Evolutionary conservation across 2,888 invertebrate genomes (phyloP).

Genomic region (Flexamia atlantica): DNA sequence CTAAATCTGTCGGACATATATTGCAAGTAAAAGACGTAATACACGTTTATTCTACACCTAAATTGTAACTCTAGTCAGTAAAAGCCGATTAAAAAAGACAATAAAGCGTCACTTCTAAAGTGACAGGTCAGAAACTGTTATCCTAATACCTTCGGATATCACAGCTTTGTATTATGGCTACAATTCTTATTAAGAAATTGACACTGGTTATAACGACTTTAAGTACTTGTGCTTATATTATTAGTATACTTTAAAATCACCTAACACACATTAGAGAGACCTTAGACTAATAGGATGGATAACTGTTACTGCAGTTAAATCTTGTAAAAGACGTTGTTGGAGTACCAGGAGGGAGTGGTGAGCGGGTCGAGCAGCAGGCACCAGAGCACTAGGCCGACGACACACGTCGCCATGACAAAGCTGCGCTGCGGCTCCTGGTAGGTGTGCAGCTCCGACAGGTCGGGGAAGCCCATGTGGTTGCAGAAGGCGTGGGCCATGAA

Average conservation of each 20-base stretch:
- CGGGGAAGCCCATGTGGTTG: slow-evolving; percentile 98
- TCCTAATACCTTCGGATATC: slow-evolving; percentile 4
- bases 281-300: not conserved
- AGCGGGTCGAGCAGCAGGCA: slow-evolving; percentile 85
- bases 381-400: slow-evolving; percentile 89
- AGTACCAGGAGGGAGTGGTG: slow-evolving; percentile 82
- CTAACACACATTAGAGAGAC: not conserved
- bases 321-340: slow-evolving; percentile 71
- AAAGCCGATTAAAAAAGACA: not conserved
- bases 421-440: slow-evolving; percentile 80
- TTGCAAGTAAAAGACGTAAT: not conserved
- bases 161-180: slow-evolving; percentile 31
- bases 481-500: slow-evolving; percentile 95
- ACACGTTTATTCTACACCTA: not conserved
- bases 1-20: not conserved
- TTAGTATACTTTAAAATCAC: not conserved
- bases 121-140: not conserved
- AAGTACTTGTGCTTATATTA: not conserved
- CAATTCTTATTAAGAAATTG: not conserved
- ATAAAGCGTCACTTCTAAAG: not conserved
- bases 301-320: slow-evolving; percentile 16
- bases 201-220: not conserved
- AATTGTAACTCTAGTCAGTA: not conserved
- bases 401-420: slow-evolving; percentile 82
- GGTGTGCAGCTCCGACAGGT: slow-evolving; percentile 84